phyloP scores from a whole-genome alignment of 2,113 vertebrate genomes.

The Nestor notabilis region DNA sequence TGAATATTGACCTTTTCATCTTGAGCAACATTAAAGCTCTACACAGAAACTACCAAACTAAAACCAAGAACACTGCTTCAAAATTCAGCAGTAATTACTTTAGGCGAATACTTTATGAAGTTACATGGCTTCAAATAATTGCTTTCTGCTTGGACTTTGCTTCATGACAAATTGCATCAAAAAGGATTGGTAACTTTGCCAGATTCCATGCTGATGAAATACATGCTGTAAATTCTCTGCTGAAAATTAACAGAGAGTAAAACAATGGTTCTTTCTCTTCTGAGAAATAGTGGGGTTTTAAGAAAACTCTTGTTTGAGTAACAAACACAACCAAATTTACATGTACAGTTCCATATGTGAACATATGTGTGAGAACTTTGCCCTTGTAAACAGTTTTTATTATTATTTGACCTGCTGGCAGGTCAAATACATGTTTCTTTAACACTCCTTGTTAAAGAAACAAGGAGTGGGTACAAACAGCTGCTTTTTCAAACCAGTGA shows the following conservation, averaged over 20 bases:
- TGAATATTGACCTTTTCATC: background rate
- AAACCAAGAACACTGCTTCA: background rate
- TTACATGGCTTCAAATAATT: background rate
- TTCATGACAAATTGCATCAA: background rate
- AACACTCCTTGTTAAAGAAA: background rate
- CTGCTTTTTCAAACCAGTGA: background rate
- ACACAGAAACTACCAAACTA: background rate
- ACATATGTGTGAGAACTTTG: background rate
- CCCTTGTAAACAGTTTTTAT: background rate
- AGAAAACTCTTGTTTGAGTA: background rate
- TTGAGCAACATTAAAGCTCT: background rate
- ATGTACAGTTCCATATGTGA: background rate
- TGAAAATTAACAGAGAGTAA: background rate
- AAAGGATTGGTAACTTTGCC: background rate
- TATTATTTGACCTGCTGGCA: background rate
- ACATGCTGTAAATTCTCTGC: background rate
- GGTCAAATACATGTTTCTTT: too few species aligned
- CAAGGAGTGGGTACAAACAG: background rate
- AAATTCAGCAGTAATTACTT: background rate
- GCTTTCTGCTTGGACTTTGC: background rate
- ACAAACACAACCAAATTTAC: background rate
- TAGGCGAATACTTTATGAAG: background rate
- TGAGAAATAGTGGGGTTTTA: background rate
- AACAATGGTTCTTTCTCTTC: background rate
- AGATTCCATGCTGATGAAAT: background rate